phyloP scores from a whole-genome alignment of 2,113 vertebrate species.

The Rutilus rutilus region DNA sequence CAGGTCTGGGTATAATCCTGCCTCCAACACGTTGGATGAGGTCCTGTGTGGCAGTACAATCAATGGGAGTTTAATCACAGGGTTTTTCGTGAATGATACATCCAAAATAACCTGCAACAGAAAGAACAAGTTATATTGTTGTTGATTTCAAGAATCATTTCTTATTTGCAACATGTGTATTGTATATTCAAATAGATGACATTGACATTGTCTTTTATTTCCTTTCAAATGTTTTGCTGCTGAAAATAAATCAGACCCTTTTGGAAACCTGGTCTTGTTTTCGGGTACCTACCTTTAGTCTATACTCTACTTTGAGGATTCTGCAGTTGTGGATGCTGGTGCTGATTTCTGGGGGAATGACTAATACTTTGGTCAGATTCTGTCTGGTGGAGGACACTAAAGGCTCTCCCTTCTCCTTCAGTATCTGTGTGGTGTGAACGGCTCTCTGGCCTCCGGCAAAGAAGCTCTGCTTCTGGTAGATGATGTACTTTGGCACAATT shows the following conservation, averaged over 20 bases:
- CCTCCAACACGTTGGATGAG: background rate
- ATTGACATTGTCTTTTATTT: background rate
- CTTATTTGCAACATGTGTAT: too few relatives aligned
- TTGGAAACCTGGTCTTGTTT: background rate
- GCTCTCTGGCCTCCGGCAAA: slow-evolving; percentile 41
- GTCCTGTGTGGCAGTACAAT: slow-evolving; percentile 22
- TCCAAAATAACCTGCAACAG: slow-evolving; percentile 46
- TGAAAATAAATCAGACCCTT: background rate
- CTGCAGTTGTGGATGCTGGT: slow-evolving; percentile 43
- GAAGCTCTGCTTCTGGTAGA: slow-evolving; percentile 49
- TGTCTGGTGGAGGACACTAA: slow-evolving; percentile 32
- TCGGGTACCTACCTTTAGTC: slow-evolving; percentile 22
- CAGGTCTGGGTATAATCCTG: background rate
- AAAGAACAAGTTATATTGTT: background rate
- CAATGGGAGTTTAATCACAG: slow-evolving; percentile 44
- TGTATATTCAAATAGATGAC: background rate
- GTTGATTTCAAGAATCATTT: background rate
- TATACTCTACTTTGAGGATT: slow-evolving; percentile 52
- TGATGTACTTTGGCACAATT: slow-evolving; percentile 48
- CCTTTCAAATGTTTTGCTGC: background rate
- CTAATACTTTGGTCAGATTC: slow-evolving; percentile 34
- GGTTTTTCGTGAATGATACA: slow-evolving; percentile 44
- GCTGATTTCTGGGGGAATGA: slow-evolving; percentile 27
- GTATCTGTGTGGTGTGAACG: slow-evolving; percentile 20
- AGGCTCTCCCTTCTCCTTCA: slow-evolving; percentile 44